These are phyloP conservation scores for Amblyopsis hoosieri DNA, from an alignment of 2,797 vertebrate genomes.

Conservation along the genomic window DNA sequence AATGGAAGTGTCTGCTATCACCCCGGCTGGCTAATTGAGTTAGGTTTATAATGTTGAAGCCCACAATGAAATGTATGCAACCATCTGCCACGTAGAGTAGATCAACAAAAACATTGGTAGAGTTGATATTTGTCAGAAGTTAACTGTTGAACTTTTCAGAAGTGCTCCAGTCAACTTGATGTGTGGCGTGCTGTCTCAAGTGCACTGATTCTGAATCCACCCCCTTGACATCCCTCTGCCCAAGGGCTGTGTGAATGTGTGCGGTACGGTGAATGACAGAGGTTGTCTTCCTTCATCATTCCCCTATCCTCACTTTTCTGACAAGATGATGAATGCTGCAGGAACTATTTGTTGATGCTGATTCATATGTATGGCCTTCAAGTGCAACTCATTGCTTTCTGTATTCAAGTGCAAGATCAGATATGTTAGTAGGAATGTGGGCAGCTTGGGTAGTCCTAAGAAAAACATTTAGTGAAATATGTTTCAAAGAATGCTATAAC, in stretches of 20 bases:
- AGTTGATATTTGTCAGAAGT: slow-evolving; percentile 64
- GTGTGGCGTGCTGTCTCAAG: slow-evolving; percentile 37
- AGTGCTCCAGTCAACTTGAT: slow-evolving; percentile 50
- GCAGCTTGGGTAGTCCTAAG: no score
- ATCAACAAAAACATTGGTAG: slow-evolving; percentile 58
- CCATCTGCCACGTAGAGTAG: slow-evolving; percentile 76
- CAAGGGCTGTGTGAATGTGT: slow-evolving; percentile 42
- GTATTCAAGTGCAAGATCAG: slow-evolving; percentile 29
- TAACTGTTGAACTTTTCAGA: slow-evolving; percentile 64
- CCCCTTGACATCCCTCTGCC: slow-evolving; percentile 45
- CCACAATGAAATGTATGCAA: slow-evolving; percentile 66
- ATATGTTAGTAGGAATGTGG: slow-evolving; percentile 12
- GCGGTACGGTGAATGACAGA: slow-evolving; percentile 37
- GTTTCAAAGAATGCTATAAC: background rate
- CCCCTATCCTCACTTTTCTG: slow-evolving; percentile 43
- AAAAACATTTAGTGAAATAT: no score
- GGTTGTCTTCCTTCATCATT: slow-evolving; percentile 52
- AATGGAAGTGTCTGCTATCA: slow-evolving; percentile 66
- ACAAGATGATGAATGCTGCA: slow-evolving; percentile 52
- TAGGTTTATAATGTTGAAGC: slow-evolving; percentile 62
- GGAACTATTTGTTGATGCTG: slow-evolving; percentile 58
- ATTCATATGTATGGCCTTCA: slow-evolving; percentile 47
- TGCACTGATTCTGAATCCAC: slow-evolving; percentile 29
- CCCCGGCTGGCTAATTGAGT: slow-evolving; percentile 73
- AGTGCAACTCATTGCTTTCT: slow-evolving; percentile 40